A percentile compares a stretch with the other conserved stretches of the same genome.
Evolutionary conservation across 1,140 invertebrate species (phyloP).

Genomic region (Drosophila guanche): DNA sequence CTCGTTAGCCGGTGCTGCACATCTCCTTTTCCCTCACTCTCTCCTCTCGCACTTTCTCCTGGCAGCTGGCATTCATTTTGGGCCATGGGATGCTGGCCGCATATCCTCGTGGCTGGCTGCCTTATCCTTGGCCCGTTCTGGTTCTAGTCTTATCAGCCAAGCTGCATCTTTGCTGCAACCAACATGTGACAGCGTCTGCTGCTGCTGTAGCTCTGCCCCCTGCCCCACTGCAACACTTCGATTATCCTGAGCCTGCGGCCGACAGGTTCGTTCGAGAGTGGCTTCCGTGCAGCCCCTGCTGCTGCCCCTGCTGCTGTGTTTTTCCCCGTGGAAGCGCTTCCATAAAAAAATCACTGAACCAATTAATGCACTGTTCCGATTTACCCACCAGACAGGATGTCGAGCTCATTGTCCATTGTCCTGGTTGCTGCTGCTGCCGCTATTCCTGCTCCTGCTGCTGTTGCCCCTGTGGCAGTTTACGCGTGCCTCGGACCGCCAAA

Average conservation of each 20-base stretch:
- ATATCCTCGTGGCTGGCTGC: slow-evolving; percentile 2
- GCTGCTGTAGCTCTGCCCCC: not conserved
- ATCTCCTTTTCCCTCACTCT: not conserved
- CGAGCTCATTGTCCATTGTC: slow-evolving; percentile 61
- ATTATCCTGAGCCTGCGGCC: slow-evolving; percentile 46
- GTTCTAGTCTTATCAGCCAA: slow-evolving; percentile 30
- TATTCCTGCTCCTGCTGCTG: slow-evolving; percentile 20
- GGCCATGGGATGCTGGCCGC: slow-evolving; percentile 12
- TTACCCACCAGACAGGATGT: slow-evolving; percentile 55
- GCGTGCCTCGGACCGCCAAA: slow-evolving; percentile 49
- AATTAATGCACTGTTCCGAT: slow-evolving; percentile 62
- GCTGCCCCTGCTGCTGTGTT: slow-evolving; percentile 8
- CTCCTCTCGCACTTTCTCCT: slow-evolving; percentile 10
- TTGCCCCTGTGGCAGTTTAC: slow-evolving; percentile 30
- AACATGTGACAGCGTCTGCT: slow-evolving; percentile 45
- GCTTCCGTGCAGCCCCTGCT: slow-evolving; percentile 22
- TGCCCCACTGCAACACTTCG: slow-evolving; percentile 12
- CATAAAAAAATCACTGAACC: slow-evolving; percentile 72
- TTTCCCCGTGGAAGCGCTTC: slow-evolving; percentile 27
- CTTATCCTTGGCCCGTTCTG: slow-evolving; percentile 8
- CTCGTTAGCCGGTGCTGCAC: slow-evolving; percentile 55
- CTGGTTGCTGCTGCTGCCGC: slow-evolving; percentile 20
- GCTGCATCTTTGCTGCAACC: slow-evolving; percentile 39
- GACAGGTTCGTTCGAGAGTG: slow-evolving; percentile 55
- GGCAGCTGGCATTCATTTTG: slow-evolving; percentile 39